Percentiles rank a stretch among this genome's conserved stretches.
phyloP scores from a whole-genome alignment of 2,113 vertebrate genomes.

The Muscicapa adusta region DNA sequence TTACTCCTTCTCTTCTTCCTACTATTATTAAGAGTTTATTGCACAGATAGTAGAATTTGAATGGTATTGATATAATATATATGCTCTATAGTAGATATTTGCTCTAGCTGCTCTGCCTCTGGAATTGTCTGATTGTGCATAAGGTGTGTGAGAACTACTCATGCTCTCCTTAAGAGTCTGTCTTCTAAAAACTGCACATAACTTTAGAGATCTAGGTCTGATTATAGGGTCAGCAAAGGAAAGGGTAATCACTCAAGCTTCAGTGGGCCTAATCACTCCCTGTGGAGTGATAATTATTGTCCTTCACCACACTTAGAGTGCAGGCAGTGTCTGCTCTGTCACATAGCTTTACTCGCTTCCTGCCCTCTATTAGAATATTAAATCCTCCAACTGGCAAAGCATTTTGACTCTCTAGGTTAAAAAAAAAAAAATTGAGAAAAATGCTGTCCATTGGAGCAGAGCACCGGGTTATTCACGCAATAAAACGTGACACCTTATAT shows the following conservation, averaged over 20 bases:
- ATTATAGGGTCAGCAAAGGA: slow-evolving; percentile 45
- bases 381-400: slow-evolving; percentile 13
- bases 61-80: background rate
- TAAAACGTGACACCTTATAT: background rate
- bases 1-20: background rate
- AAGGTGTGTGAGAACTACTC: background rate
- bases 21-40: background rate
- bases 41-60: background rate
- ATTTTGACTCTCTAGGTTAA: background rate
- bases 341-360: slow-evolving; percentile 41
- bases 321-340: slow-evolving; percentile 35
- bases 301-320: background rate
- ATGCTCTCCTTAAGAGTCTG: background rate
- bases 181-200: background rate
- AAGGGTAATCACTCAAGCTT: slow-evolving; percentile 50
- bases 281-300: slow-evolving; percentile 53
- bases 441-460: background rate
- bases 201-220: slow-evolving; percentile 20
- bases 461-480: background rate
- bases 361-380: slow-evolving; percentile 24
- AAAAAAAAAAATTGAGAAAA: background rate
- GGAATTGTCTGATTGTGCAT: background rate
- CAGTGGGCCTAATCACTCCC: slow-evolving; percentile 44
- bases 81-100: background rate
- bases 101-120: background rate